phyloP scores from a whole-genome alignment of 2,888 invertebrate genomes.

The Rhaphigaster nebulosa region DNA sequence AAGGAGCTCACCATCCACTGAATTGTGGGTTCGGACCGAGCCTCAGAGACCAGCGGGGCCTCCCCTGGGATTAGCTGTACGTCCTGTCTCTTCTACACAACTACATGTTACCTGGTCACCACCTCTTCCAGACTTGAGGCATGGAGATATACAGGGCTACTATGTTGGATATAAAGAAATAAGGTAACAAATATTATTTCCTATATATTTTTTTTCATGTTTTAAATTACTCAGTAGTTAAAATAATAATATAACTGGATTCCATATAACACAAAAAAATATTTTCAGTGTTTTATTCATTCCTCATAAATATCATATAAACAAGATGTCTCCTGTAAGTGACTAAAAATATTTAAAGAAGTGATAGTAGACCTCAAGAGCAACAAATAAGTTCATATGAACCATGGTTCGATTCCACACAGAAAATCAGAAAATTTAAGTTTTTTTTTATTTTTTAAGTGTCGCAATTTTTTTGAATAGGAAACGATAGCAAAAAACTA shows the following conservation, averaged over 20 bases:
- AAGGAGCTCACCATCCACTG: conserved; percentile 77
- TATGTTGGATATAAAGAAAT: conserved; percentile 78
- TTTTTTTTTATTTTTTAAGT: too few relatives aligned
- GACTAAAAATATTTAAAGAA: too few relatives aligned
- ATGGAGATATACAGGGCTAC: conserved; percentile 83
- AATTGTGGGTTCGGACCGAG: conserved; percentile 76
- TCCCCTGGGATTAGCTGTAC: conserved; percentile 77
- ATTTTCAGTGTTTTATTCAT: too few relatives aligned
- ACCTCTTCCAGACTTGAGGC: conserved; percentile 77
- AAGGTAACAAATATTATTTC: conserved; percentile 67
- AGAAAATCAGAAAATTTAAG: too few relatives aligned
- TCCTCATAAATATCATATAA: too few relatives aligned
- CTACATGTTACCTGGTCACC: conserved; percentile 82
- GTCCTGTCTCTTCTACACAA: conserved; percentile 81
- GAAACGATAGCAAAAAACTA: too few relatives aligned
- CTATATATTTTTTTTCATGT: neutral
- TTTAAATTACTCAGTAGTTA: neutral
- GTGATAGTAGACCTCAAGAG: too few relatives aligned
- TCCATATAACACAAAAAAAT: neutral
- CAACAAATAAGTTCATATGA: too few relatives aligned
- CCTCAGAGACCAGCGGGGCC: conserved; percentile 81
- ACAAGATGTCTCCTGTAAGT: too few relatives aligned
- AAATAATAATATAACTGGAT: neutral
- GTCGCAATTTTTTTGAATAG: too few relatives aligned
- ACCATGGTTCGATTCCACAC: too few relatives aligned